A percentile compares a stretch with the other conserved stretches of the same genome.
Conservation (phyloP, 2,888 invertebrate species). For the Andricus quercusramuli region DNA sequence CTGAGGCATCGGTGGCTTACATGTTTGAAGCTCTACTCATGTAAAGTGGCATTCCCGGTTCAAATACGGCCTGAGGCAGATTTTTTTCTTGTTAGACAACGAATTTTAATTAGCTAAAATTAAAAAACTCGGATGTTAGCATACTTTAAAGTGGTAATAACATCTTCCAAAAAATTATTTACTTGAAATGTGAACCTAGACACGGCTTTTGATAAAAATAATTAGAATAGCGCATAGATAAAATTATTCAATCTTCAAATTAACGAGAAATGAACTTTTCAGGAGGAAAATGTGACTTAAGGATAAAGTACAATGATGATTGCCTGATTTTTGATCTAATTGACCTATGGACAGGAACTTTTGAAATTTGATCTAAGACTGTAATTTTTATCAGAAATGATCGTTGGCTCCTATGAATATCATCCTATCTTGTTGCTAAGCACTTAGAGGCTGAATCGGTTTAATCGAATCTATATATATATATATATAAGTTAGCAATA, state of each 20-base stretch:
- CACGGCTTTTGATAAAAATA: no score
- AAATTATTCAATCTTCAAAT: not conserved
- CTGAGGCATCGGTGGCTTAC: no score
- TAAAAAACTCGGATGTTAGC: no score
- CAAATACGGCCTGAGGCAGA: no score
- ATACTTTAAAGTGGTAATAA: no score
- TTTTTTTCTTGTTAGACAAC: no score
- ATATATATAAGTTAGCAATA: not conserved
- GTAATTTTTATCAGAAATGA: conserved; percentile 3
- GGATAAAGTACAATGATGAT: not conserved
- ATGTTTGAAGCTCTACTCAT: no score
- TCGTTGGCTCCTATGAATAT: not conserved
- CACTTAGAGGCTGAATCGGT: not conserved
- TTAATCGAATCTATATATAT: not conserved
- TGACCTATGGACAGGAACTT: conserved; percentile 5
- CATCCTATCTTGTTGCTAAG: not conserved
- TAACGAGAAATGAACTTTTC: not conserved
- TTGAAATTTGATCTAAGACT: not conserved
- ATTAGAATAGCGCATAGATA: no score
- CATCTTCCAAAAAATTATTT: no score
- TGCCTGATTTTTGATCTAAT: not conserved
- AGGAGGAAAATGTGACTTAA: not conserved
- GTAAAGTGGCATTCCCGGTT: no score
- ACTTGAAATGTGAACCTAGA: no score
- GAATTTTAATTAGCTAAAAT: no score